Percentiles rank a stretch among this genome's conserved stretches.
These are phyloP conservation scores for Pampus argenteus DNA, from an alignment of 2,797 vertebrate species.

Conservation along the genomic window DNA sequence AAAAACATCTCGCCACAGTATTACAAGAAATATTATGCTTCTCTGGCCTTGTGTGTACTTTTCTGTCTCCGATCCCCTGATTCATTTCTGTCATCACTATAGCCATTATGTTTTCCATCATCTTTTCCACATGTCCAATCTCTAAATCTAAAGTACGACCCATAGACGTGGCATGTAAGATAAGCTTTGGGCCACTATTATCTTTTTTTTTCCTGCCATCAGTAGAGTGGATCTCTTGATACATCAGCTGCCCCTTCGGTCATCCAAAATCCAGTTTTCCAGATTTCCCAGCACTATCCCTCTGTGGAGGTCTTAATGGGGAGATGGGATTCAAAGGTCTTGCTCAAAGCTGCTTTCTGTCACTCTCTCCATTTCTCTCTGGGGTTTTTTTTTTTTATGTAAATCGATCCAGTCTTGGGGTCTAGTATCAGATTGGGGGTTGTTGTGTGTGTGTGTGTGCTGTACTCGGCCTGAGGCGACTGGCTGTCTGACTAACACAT, in stretches of 20 bases:
- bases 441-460: constrained; percentile 66
- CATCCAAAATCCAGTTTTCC: constrained; percentile 73
- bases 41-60: constrained; percentile 28
- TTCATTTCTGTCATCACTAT: constrained; percentile 70
- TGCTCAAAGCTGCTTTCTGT: constrained; percentile 70
- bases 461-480: constrained; percentile 79
- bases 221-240: constrained; percentile 76
- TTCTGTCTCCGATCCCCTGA: constrained; percentile 40
- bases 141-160: constrained; percentile 63
- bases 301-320: constrained; percentile 72
- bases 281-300: constrained; percentile 64
- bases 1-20: constrained; percentile 1
- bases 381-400: constrained; percentile 72
- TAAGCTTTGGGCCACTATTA: constrained; percentile 71
- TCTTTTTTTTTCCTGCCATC: constrained; percentile 70
- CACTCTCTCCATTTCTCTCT: constrained; percentile 46
- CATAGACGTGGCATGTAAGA: constrained; percentile 59
- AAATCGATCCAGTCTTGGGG: constrained; percentile 81
- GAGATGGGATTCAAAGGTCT: constrained; percentile 69
- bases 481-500: constrained; percentile 82
- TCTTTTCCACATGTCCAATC: constrained; percentile 61
- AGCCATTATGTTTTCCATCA: constrained; percentile 57
- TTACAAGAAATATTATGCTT: constrained; percentile 29
- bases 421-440: constrained; percentile 75
- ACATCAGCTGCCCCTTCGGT: constrained; percentile 61